Conservation (phyloP, 2,797 vertebrate genomes). For the Sphaeramia orbicularis region DNA sequence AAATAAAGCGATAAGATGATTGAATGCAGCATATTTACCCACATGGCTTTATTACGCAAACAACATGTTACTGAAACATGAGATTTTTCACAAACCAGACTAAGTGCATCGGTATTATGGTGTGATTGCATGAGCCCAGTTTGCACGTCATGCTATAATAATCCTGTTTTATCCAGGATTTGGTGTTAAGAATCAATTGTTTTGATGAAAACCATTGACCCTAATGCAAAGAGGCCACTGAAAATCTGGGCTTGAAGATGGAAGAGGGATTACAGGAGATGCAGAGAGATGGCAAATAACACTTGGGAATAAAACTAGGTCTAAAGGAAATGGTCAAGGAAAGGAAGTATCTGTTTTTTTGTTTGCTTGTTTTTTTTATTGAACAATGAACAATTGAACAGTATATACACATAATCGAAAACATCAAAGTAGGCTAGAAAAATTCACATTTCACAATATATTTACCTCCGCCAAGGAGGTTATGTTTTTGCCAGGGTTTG, state of each 20-base stretch:
- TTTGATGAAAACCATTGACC: slow-evolving; percentile 33
- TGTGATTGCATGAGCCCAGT: slow-evolving; percentile 7
- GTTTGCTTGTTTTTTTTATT: no score
- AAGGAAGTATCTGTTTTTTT: neutral
- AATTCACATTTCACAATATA: no score
- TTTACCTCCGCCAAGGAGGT: no score
- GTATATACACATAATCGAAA: no score
- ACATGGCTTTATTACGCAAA: neutral
- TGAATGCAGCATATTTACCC: neutral
- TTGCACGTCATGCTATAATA: slow-evolving; percentile 14
- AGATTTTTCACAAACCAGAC: slow-evolving; percentile 2
- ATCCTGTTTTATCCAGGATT: slow-evolving; percentile 45
- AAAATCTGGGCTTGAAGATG: neutral
- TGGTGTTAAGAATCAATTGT: slow-evolving; percentile 24
- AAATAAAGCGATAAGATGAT: neutral
- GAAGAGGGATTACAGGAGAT: slow-evolving; percentile 33
- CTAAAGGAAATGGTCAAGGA: no score
- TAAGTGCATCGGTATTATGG: slow-evolving; percentile 16
- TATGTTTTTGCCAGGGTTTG: no score
- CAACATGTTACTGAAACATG: neutral
- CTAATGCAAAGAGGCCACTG: neutral
- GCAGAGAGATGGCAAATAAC: neutral
- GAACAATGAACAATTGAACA: no score
- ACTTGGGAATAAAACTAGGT: slow-evolving; percentile 1
- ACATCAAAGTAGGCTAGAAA: no score